Conservation (phyloP, 2,113 vertebrate genomes). For the Aldabrachelys gigantea region DNA sequence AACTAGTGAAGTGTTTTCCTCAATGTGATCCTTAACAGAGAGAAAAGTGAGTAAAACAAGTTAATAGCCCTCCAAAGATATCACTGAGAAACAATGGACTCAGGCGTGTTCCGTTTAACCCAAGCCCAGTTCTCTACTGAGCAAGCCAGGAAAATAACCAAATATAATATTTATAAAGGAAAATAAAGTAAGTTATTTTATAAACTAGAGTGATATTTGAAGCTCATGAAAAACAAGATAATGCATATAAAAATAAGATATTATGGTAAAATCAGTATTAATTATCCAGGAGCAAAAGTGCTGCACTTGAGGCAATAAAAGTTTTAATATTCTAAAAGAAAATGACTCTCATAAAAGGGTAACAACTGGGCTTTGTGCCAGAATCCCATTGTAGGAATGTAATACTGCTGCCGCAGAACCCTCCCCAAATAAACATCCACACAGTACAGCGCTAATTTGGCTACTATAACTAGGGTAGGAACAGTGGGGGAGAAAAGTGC, state of each 20-base stretch:
- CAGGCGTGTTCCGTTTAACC: background rate
- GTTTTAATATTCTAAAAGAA: conserved; percentile 66
- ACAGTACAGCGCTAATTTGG: background rate
- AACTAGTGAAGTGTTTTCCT: rapidly evolving
- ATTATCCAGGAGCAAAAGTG: conserved; percentile 42
- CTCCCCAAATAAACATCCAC: background rate
- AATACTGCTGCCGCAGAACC: background rate
- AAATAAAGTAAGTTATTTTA: conserved; percentile 39
- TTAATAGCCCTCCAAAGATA: rapidly evolving
- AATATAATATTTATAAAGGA: background rate
- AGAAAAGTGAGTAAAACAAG: background rate
- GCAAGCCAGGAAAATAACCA: conserved; percentile 58
- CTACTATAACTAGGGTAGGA: background rate
- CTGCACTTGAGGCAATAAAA: conserved; percentile 55
- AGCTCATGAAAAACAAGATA: conserved; percentile 57
- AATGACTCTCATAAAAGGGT: conserved; percentile 32
- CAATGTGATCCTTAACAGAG: background rate
- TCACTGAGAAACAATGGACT: background rate
- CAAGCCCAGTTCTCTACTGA: conserved; percentile 48
- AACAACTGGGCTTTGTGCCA: conserved; percentile 43
- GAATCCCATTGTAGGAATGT: background rate
- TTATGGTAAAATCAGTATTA: conserved; percentile 65
- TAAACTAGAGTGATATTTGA: conserved; percentile 7
- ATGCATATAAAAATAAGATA: conserved; percentile 48
- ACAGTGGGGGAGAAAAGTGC: background rate